Conservation (phyloP, 2,797 vertebrate genomes). For the Tarsius wallacei region DNA sequence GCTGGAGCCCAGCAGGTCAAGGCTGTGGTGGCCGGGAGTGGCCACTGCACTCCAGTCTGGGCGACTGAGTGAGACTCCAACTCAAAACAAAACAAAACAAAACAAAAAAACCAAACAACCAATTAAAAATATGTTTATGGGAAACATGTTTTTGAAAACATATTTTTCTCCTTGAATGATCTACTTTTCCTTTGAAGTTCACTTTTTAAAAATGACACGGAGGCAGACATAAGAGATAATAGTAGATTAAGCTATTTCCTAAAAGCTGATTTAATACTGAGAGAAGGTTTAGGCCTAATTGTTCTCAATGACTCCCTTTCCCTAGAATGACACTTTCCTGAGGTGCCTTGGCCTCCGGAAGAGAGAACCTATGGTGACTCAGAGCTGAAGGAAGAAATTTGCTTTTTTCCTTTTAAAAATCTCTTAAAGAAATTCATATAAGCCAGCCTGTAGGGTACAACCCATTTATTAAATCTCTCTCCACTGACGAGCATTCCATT, state of each 20-base stretch:
- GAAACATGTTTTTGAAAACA: conserved; percentile 21
- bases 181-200: conserved; percentile 9
- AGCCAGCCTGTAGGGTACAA: neutral
- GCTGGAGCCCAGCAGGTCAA: too few species aligned
- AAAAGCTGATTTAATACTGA: conserved; percentile 17
- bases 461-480: neutral
- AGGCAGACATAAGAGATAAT: conserved; percentile 32
- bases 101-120: too few species aligned
- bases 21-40: too few species aligned
- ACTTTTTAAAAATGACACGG: neutral
- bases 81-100: too few species aligned
- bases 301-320: neutral
- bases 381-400: neutral
- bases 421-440: neutral
- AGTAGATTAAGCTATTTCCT: neutral
- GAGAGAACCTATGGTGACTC: neutral
- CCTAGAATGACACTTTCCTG: neutral
- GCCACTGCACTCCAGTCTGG: too few species aligned
- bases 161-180: neutral
- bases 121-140: neutral
- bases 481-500: neutral
- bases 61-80: too few species aligned
- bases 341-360: neutral
- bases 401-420: neutral
- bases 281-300: neutral